Base-by-base conservation (phyloP, 1,140 invertebrate species). In the Rhyacophila brunnea region DNA sequence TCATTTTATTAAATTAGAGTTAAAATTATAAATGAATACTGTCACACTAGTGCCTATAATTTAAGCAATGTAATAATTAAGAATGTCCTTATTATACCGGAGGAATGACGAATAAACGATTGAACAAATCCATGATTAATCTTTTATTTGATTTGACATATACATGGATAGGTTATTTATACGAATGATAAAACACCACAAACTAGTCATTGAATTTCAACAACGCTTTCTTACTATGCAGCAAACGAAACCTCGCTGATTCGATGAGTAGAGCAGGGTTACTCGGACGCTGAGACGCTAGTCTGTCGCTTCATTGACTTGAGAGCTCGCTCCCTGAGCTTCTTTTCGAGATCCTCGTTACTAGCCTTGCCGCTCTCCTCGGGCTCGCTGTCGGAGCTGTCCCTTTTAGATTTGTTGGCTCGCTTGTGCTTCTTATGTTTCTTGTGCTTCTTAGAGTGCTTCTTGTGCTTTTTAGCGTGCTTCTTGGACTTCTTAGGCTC, bases 251-350 rank as follows among this genome's bases (percentile, higher is more conserved):
- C n/a, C n/a, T 28, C 23, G 23, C 23, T 5, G 23, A 5, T 9
- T 5, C 38, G 3, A 6, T 40, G 38, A 6, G 3, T n/a, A n/a
- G 11, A 5, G 38, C 38, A 13, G 11, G 15, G 11, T 65, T 75
- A 79, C 47, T 78, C 75, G 5, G 75, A 79, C 20, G 73, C 74
- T 49, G 78, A 80, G 4, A 62, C 70, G 66, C 78, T 80, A 11
- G 75, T 76, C 65, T 79, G 78, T 52, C 82, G 81, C 50, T 83
- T 83, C 81, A 83, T 83, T 1, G 81, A 83, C 64, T 83, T 83
- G 10, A 95, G 75, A 28, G 92, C 92, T 66, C 90, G 86, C 72
- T 94, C 91, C n/a, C 92, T 81, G 60, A 95, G 79, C 74, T 90
- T 91, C 69, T 89, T 91, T 70, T 94, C 92, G 51, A 91, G 76